Evolutionary conservation across 2,113 vertebrate species (phyloP).

Genomic region (Malaclemys terrapin): DNA sequence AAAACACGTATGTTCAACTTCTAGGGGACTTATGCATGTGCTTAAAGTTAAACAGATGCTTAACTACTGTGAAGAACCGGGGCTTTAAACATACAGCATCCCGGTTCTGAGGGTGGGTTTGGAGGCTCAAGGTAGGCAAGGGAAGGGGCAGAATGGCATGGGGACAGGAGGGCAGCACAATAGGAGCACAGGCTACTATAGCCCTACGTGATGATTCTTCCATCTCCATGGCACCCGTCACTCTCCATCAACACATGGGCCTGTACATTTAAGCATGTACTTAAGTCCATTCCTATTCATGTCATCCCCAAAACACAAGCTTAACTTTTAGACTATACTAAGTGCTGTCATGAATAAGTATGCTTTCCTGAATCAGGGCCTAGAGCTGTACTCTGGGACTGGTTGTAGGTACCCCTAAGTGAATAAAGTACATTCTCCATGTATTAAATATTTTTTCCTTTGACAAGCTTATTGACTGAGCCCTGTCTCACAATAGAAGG

Average conservation of each 20-base stretch:
- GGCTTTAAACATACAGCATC: neutral
- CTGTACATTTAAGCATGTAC: neutral
- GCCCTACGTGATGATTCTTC: neutral
- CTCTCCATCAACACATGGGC: neutral
- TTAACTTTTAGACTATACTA: neutral
- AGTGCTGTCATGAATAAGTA: neutral
- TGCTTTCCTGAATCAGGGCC: neutral
- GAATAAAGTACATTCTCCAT: constrained; percentile 64
- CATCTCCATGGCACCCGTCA: neutral
- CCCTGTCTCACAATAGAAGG: constrained; percentile 18
- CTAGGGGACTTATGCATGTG: neutral
- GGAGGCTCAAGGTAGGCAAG: neutral
- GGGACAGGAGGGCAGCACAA: neutral
- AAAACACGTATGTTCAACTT: neutral
- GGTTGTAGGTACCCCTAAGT: neutral
- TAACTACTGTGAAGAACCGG: neutral
- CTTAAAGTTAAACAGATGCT: neutral
- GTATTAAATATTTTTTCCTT: constrained; percentile 51
- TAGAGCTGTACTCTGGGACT: neutral
- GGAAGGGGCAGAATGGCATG: neutral
- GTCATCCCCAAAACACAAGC: neutral
- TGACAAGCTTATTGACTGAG: constrained; percentile 39
- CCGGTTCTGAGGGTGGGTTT: neutral
- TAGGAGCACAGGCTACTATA: neutral
- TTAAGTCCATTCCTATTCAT: neutral